Evolutionary conservation across 2,888 invertebrate genomes (phyloP), one percentile per base, ranked within the genome.

Genomic region (Cataglyphis altisquamis): DNA sequence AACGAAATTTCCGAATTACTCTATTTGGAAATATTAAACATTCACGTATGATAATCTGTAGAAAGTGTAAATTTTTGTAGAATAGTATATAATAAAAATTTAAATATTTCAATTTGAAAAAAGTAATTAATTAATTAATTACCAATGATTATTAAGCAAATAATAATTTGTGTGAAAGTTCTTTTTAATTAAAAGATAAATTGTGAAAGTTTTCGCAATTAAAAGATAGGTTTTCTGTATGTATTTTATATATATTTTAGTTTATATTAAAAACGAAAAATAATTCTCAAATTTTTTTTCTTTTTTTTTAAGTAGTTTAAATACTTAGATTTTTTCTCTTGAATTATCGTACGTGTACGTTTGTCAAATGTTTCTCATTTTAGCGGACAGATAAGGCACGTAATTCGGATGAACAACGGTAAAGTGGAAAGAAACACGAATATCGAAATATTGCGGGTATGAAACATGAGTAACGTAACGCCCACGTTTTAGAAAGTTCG

Each of bases 401-500:
- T 48, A 55, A n/a, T 32, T 32, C 10, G 21, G 78, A 39, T 25
- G 57, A 77, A 73, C 72, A 25, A 67, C 80, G 32, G 57, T 82
- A 81, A 74, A 80, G 32, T 87, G 75, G 84, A 88, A 88, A 87
- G 84, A 88, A 85, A 82, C 52, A 57, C 57, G 57, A 80, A 63
- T 80, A 73, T 83, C 77, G 84, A 86, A 75, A 83, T 78, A 73
- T 81, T 52, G 78, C 75, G 68, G 64, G 72, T 82, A 73, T 64
- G 29, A 66, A 68, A 78, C 48, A 70, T 68, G 67, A 67, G 39
- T 81, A 80, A 80, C 78, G 78, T 72, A 80, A 72, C 88, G 84
- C 88, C 90, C 82, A 89, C 90, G 75, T 84, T 84, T 88, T 89
- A 88, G 89, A 89, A 89, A 88, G 90, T 89, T 55, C 12, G 66